A percentile compares a stretch with the other conserved stretches of the same genome.
These are phyloP conservation scores for Probaryconus sp. DNA, from an alignment of 1,140 invertebrate species.

Conservation along the genomic window DNA sequence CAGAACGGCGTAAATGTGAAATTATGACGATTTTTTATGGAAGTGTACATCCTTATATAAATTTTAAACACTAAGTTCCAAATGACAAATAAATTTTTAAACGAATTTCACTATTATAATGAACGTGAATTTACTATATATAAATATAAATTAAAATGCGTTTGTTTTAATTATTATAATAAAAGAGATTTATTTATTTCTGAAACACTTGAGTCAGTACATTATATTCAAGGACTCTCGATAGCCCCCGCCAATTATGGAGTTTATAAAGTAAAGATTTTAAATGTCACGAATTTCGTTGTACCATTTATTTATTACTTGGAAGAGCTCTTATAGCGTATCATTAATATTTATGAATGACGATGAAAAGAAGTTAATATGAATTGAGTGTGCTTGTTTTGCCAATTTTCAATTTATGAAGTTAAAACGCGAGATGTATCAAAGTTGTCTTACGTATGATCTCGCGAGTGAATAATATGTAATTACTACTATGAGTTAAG, in stretches of 20 bases:
- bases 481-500: slow-evolving; percentile 30
- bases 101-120: too few relatives aligned
- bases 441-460: slow-evolving; percentile 1
- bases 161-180: too few relatives aligned
- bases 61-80: too few relatives aligned
- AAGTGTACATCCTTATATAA: too few relatives aligned
- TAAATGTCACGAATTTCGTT: background rate
- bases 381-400: slow-evolving; percentile 1
- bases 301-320: background rate
- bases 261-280: background rate
- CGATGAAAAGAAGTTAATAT: slow-evolving; percentile 8
- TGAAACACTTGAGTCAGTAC: too few relatives aligned
- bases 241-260: slow-evolving; percentile 5
- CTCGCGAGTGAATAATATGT: slow-evolving; percentile 15
- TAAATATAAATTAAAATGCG: too few relatives aligned
- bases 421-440: background rate
- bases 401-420: slow-evolving; percentile 4
- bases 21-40: background rate
- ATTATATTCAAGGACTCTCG: background rate
- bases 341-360: too few relatives aligned
- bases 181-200: too few relatives aligned
- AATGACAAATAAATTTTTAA: too few relatives aligned
- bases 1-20: background rate
- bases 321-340: too few relatives aligned
- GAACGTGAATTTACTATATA: too few relatives aligned